These are phyloP conservation scores for Halichondria panicea DNA, from an alignment of 37 sponge, comb jelly and placozoan species.

Conservation along the genomic window DNA sequence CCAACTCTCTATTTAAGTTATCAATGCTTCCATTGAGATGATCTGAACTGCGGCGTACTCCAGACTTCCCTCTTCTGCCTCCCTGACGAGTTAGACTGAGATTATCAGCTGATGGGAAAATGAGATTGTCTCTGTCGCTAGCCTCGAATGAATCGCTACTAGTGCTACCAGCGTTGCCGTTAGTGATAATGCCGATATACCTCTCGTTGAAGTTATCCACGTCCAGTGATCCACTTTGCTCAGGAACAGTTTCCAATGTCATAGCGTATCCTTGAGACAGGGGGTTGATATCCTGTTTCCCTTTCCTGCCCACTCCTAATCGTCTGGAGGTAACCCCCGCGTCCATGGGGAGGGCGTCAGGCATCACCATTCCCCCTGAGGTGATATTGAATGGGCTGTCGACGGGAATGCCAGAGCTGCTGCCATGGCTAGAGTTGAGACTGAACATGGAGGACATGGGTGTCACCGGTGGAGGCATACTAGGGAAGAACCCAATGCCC, in stretches of 20 bases:
- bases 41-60: not conserved
- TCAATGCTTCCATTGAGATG: not conserved
- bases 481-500: constrained; percentile 73
- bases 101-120: constrained; percentile 6
- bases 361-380: constrained; percentile 20
- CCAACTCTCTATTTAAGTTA: not conserved
- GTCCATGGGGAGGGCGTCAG: constrained; percentile 23
- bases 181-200: not conserved
- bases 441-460: constrained; percentile 20
- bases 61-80: constrained; percentile 22
- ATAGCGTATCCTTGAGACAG: constrained; percentile 36
- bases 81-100: not conserved
- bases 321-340: not conserved
- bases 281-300: constrained; percentile 9
- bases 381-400: constrained; percentile 31
- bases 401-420: constrained; percentile 6
- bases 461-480: constrained; percentile 70
- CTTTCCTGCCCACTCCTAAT: not conserved
- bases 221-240: constrained; percentile 15
- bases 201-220: not conserved
- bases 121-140: constrained; percentile 3
- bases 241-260: constrained; percentile 29
- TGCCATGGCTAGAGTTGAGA: not conserved
- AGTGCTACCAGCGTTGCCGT: not conserved
- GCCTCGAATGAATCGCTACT: not conserved